phyloP scores from a whole-genome alignment of 53 echinoderm and acorn worm genomes.

The Holothuria scabra region DNA sequence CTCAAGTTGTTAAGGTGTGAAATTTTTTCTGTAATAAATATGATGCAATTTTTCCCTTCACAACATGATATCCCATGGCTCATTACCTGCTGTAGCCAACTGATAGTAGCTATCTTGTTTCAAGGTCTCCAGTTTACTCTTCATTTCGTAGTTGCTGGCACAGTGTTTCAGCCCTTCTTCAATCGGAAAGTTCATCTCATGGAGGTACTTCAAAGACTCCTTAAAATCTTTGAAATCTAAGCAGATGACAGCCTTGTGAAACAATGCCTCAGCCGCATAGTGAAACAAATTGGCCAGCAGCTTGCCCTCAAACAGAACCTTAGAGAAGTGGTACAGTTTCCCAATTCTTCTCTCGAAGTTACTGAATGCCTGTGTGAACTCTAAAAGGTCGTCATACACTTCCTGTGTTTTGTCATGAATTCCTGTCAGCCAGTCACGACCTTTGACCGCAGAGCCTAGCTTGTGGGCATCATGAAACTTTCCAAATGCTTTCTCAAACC shows the following conservation, averaged over 20 bases:
- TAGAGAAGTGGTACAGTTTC: not conserved
- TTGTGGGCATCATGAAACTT: constrained; percentile 6
- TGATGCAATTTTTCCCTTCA: too few relatives aligned
- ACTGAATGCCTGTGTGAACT: not conserved
- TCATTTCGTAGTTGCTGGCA: not conserved
- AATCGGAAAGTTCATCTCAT: not conserved
- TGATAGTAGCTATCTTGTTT: not conserved
- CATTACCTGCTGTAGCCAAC: not conserved
- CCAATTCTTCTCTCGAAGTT: constrained; percentile 1
- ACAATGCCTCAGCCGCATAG: not conserved
- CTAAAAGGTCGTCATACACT: not conserved
- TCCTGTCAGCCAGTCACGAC: not conserved
- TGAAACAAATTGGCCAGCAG: not conserved
- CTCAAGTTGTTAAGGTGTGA: too few relatives aligned
- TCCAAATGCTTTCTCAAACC: not conserved
- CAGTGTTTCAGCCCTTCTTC: not conserved
- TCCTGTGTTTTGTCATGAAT: constrained; percentile 6
- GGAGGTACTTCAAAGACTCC: constrained; percentile 4
- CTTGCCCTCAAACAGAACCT: not conserved
- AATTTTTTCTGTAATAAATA: too few relatives aligned
- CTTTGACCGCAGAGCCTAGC: not conserved
- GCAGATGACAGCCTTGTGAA: not conserved
- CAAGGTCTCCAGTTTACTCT: not conserved
- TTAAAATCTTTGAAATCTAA: not conserved
- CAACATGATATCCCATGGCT: too few relatives aligned